Evolutionary conservation across 2,113 vertebrate genomes (phyloP), one percentile per base, ranked within the genome.

Genomic region (Labrus mixtus): DNA sequence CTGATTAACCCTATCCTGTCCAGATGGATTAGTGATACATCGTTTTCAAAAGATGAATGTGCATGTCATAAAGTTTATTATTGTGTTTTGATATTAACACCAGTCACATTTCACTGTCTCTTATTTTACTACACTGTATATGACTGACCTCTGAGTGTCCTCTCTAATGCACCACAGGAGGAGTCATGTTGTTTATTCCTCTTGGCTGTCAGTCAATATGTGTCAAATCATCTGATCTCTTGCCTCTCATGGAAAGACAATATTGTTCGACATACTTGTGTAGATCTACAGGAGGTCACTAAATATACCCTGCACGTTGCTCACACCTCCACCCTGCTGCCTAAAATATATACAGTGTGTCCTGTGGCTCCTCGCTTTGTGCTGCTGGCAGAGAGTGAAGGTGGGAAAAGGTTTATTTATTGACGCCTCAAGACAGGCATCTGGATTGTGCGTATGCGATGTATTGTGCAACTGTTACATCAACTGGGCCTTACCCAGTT

Each of bases 231-330:
- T 63, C 13, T 25, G 51, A 69, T 43, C 41, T 64, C 76, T 78
- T 75, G 13, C 62, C 37, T 2, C 4, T 84, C 73, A 79, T 75
- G 66, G 91, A 83, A 92, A 91, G 71, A 66, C 16, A 57, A 86
- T 76, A 89, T 59, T 63, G 15, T 61, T 25, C 43, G 50, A 72
- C 23, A 53, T 59, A n/a, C 72, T 62, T 51, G 25, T 74, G 41
- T 65, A 58, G 79, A 79, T 89, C 37, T 48, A 33, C 29, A 33
- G 29, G 4, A 55, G 68, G 79, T 79, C 79, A 70, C 83, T 82
- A 82, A 89, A 89, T 83, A 91, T 90, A 92, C 50, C 11, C 56
- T 39, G 29, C 58, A 46, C 29, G 16, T 67, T 55, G 20, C 69
- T 41, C 70, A 46, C 25, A 58, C 57, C 72, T 37, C 20, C 33